These are phyloP conservation scores for Patiria pectinifera DNA, from an alignment of 53 echinoderm and acorn worm species.

Conservation along the genomic window DNA sequence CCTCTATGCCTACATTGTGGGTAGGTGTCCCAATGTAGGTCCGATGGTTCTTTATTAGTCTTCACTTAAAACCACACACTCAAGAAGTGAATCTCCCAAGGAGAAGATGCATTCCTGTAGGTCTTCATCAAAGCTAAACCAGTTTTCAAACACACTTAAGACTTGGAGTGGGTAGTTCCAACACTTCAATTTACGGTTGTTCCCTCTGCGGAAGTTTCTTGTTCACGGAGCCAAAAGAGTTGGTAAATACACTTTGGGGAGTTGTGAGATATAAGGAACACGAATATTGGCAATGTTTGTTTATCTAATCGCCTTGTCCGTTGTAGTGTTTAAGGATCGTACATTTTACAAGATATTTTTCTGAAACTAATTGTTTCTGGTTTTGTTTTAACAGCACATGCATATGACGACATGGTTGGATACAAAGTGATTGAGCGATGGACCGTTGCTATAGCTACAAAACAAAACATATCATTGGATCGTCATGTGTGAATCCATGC, in stretches of 20 bases:
- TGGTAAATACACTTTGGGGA: background rate
- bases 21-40: background rate
- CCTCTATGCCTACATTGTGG: background rate
- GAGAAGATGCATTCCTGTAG: background rate
- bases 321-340: too few relatives aligned
- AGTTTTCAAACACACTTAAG: background rate
- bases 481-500: constrained; percentile 55
- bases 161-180: background rate
- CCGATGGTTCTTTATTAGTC: background rate
- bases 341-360: too few relatives aligned
- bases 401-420: background rate
- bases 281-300: too few relatives aligned
- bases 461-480: background rate
- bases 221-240: background rate
- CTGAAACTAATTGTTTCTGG: too few relatives aligned
- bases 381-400: background rate
- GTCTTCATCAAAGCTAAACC: background rate
- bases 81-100: background rate
- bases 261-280: background rate
- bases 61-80: background rate
- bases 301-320: too few relatives aligned
- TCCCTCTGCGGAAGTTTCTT: background rate
- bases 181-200: background rate
- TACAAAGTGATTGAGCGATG: background rate
- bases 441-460: background rate